phyloP scores from a whole-genome alignment of 92 coral and sea anemone genomes.

The Phenganax marumi region DNA sequence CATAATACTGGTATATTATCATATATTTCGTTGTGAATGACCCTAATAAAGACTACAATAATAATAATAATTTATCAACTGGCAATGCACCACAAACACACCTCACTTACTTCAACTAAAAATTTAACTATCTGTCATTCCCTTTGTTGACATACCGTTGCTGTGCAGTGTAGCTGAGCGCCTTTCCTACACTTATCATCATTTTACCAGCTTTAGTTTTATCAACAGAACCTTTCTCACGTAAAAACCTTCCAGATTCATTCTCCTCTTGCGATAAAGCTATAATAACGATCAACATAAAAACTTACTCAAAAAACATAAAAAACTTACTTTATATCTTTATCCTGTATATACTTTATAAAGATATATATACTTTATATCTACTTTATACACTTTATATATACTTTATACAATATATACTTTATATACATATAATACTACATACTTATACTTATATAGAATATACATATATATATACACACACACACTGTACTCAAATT shows the following conservation, averaged over 20 bases:
- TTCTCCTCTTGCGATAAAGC: conserved; percentile 99
- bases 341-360: no score
- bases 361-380: no score
- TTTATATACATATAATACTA: no score
- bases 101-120: background rate
- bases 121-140: background rate
- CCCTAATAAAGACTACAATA: no score
- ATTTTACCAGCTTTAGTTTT: conserved; percentile 98
- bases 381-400: no score
- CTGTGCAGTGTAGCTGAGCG: conserved; percentile 96
- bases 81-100: background rate
- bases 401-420: no score
- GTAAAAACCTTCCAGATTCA: conserved; percentile 95
- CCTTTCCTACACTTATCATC: conserved; percentile 99
- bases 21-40: no score
- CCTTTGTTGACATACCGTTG: conserved; percentile 62
- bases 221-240: conserved; percentile 95
- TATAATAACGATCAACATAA: conserved; percentile 16
- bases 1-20: no score
- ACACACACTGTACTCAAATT: no score
- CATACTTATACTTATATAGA: no score
- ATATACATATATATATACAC: no score
- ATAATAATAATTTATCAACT: background rate
- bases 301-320: background rate
- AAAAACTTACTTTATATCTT: no score